A percentile compares a stretch with the other conserved stretches of the same genome.
These are phyloP conservation scores for Muntiacus reevesi DNA, from an alignment of 2,113 vertebrate species.

Conservation along the genomic window DNA sequence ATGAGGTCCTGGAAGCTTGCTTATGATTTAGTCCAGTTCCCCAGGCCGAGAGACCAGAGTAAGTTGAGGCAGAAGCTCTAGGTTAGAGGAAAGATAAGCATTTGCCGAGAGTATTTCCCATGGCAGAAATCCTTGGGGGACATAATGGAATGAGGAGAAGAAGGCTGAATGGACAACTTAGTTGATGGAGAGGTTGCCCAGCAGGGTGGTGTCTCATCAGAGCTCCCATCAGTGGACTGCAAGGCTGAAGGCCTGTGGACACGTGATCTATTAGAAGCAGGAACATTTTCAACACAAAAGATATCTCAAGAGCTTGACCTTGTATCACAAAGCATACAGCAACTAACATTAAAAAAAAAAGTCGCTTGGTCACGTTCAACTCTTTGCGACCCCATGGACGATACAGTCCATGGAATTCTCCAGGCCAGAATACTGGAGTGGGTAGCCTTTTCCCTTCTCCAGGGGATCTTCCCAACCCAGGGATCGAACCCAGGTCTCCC, in stretches of 20 bases:
- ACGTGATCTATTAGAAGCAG: not conserved
- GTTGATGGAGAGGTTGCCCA: not conserved
- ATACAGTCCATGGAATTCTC: not conserved
- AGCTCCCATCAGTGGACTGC: not conserved
- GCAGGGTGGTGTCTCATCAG: not conserved
- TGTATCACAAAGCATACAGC: not conserved
- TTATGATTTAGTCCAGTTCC: not conserved
- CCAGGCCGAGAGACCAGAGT: not conserved
- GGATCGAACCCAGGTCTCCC: not conserved
- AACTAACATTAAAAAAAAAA: not conserved
- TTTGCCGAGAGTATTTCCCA: not conserved
- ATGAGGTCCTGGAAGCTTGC: not conserved
- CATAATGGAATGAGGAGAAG: not conserved
- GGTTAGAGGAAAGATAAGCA: not conserved
- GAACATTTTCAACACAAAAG: not conserved
- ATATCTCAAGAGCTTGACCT: not conserved
- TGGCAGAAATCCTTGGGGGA: not conserved
- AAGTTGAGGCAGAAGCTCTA: not conserved
- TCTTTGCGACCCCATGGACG: not conserved
- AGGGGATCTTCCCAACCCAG: not conserved
- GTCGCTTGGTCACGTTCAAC: fast-evolving
- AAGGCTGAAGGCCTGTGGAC: not conserved
- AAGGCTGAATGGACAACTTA: not conserved
- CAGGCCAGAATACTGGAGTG: not conserved
- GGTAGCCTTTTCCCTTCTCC: not conserved